phyloP scores from a whole-genome alignment of 2,113 vertebrate genomes.

The Chaetorhynchus papuensis region DNA sequence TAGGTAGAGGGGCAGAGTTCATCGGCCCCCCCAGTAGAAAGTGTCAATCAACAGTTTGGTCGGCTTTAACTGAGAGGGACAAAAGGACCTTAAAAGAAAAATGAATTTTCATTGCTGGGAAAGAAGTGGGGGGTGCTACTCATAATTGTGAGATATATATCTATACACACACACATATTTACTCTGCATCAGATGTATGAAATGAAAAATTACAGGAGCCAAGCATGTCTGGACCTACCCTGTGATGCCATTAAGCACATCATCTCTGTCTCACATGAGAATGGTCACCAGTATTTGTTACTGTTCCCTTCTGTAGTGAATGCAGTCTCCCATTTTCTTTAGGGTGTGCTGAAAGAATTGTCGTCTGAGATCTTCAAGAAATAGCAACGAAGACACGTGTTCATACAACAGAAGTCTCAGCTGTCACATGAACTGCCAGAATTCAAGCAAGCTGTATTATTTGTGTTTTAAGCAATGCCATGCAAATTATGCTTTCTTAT shows the following conservation, averaged over 20 bases:
- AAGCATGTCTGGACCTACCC: not conserved
- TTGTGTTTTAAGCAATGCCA: not conserved
- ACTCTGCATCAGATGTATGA: not conserved
- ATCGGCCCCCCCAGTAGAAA: accelerated
- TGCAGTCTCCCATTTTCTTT: not conserved
- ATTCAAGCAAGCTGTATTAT: not conserved
- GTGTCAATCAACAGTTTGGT: not conserved
- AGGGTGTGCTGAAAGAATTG: not conserved
- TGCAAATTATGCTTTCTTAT: not conserved
- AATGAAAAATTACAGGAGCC: not conserved
- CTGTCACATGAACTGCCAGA: not conserved
- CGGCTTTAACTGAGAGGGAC: not conserved
- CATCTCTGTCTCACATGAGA: not conserved
- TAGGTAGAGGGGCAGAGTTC: not conserved
- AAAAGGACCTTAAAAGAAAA: not conserved
- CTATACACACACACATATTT: not conserved
- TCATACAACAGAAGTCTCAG: not conserved
- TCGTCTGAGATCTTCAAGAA: not conserved
- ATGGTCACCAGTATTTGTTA: not conserved
- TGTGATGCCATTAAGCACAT: not conserved
- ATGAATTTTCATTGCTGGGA: not conserved
- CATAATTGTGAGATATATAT: not conserved
- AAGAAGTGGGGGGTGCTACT: not conserved
- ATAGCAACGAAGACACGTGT: not conserved
- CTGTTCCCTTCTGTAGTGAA: not conserved